These are phyloP conservation scores for Drosophila pseudoananassae DNA, from an alignment of 1,140 invertebrate genomes.

Conservation along the genomic window DNA sequence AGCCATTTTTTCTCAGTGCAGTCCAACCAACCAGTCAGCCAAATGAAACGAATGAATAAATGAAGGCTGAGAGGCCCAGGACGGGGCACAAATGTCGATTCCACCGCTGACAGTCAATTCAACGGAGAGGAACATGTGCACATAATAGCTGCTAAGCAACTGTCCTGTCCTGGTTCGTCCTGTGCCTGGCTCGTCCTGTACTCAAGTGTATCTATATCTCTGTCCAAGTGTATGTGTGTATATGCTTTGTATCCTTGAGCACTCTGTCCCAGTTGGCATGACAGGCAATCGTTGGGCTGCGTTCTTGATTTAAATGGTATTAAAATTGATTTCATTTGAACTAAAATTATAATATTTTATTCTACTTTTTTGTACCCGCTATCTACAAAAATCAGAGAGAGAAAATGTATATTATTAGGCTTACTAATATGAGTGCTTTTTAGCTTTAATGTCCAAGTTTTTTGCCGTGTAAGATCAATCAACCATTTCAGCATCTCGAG, in stretches of 20 bases:
- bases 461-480: constrained; percentile 24
- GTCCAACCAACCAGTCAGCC: constrained; percentile 24
- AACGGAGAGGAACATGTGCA: constrained; percentile 62
- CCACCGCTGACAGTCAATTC: constrained; percentile 47
- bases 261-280: constrained; percentile 67
- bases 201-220: constrained; percentile 14
- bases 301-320: constrained; percentile 73
- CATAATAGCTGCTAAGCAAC: constrained; percentile 82
- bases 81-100: constrained; percentile 30
- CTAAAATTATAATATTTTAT: constrained; percentile 75
- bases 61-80: constrained; percentile 47
- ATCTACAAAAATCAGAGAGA: not conserved
- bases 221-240: constrained; percentile 8
- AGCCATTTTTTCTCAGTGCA: constrained; percentile 3
- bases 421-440: not conserved
- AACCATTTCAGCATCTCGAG: constrained; percentile 16
- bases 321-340: constrained; percentile 80
- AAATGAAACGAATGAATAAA: constrained; percentile 75
- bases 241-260: constrained; percentile 47
- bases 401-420: not conserved
- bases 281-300: constrained; percentile 41
- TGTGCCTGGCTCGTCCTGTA: not conserved
- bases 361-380: constrained; percentile 2
- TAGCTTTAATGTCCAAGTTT: not conserved
- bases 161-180: constrained; percentile 16